Conservation (phyloP, 2,888 invertebrate genomes). For the Myopa tessellatipennis region DNA sequence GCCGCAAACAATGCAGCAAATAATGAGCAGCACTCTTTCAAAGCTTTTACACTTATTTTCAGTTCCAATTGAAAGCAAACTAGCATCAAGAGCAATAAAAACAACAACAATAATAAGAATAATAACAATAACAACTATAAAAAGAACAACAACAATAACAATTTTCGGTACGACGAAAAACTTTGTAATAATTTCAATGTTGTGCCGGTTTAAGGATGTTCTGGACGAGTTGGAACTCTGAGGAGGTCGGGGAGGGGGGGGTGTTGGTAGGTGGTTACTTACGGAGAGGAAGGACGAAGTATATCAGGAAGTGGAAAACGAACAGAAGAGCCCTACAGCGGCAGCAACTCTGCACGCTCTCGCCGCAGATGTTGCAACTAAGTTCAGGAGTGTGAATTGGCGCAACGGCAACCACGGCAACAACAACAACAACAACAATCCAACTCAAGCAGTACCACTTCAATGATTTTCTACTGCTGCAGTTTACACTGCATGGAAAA, state of each 20-base stretch:
- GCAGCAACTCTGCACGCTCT: not conserved
- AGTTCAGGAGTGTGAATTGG: not conserved
- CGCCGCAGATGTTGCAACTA: not conserved
- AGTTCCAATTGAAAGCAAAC: not conserved
- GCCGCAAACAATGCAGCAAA: slow-evolving; percentile 6
- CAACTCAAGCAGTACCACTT: not conserved
- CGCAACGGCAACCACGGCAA: too few species aligned
- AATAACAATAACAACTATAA: not conserved
- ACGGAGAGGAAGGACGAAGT: too few species aligned
- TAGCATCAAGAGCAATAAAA: slow-evolving; percentile 3
- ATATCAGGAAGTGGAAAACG: not conserved
- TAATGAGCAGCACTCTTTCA: slow-evolving; percentile 2
- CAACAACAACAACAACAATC: slow-evolving; percentile 4
- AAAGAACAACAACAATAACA: not conserved
- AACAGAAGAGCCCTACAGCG: not conserved
- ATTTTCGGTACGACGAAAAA: not conserved
- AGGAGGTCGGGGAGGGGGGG: not conserved
- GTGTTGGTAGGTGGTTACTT: too few species aligned
- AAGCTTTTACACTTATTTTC: not conserved
- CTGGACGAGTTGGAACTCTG: not conserved
- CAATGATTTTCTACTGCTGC: not conserved
- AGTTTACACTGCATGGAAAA: not conserved
- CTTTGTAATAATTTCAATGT: not conserved
- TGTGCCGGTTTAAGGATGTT: not conserved
- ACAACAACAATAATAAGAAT: not conserved